Conservation (phyloP, 2,113 vertebrate genomes). For the Eurypyga helias region DNA sequence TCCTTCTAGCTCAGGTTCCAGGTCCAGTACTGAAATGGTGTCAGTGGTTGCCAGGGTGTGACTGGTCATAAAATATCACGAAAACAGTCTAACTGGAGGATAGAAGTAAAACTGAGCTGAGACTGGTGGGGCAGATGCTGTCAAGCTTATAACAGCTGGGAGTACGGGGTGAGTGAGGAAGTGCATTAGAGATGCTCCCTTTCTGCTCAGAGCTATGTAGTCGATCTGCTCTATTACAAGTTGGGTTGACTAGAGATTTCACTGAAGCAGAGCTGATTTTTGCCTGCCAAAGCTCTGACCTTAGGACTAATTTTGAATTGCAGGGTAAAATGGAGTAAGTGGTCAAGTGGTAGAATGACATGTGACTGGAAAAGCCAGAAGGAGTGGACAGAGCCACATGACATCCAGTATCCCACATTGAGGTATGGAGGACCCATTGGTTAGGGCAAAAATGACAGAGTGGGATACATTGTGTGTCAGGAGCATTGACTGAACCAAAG, state of each 20-base stretch:
- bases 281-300: neutral
- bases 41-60: neutral
- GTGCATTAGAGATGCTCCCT: neutral
- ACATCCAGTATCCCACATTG: neutral
- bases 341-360: neutral
- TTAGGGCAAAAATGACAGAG: neutral
- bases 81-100: neutral
- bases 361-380: neutral
- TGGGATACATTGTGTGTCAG: rapidly evolving
- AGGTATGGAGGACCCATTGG: neutral
- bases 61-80: neutral
- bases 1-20: neutral
- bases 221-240: neutral
- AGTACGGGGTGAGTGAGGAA: neutral
- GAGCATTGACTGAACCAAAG: neutral
- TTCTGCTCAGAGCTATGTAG: neutral
- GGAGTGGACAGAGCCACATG: rapidly evolving
- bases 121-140: neutral
- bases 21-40: rapidly evolving
- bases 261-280: neutral
- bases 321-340: neutral
- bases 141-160: neutral
- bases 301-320: neutral
- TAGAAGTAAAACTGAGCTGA: neutral
- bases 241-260: neutral